Evolutionary conservation across 2,888 invertebrate species (phyloP).

Genomic region (Pseudococcus viburni): DNA sequence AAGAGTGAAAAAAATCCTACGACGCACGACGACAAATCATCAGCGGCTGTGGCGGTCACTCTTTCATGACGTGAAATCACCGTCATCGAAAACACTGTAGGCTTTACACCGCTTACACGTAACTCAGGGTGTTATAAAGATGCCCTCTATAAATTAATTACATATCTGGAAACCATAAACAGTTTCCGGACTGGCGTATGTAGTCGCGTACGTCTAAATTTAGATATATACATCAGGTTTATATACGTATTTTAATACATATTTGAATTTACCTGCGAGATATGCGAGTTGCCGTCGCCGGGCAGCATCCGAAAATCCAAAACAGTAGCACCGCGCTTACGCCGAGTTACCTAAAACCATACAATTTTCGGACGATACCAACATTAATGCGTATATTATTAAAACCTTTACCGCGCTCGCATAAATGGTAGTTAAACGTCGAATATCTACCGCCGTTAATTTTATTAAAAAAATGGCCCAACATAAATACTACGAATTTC

Average conservation of each 20-base stretch:
- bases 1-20: background rate
- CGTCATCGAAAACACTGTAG: constrained; percentile 29
- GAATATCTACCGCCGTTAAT: constrained; percentile 55
- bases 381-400: constrained; percentile 45
- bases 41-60: background rate
- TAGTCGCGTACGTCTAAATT: background rate
- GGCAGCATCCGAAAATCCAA: background rate
- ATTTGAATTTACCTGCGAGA: constrained; percentile 51
- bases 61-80: constrained; percentile 30
- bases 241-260: background rate
- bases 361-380: constrained; percentile 15
- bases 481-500: constrained; percentile 57
- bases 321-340: constrained; percentile 25
- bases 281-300: background rate
- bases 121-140: constrained; percentile 49
- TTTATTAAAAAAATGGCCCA: constrained; percentile 48
- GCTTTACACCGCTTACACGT: background rate
- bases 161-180: constrained; percentile 37
- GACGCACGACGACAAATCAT: constrained; percentile 39
- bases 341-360: constrained; percentile 33
- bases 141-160: constrained; percentile 48
- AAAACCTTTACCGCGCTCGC: background rate
- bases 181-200: background rate
- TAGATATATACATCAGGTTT: constrained; percentile 25
- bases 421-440: constrained; percentile 22